Base-by-base conservation (phyloP, 1,140 invertebrate species). In the Magallana gigas region DNA sequence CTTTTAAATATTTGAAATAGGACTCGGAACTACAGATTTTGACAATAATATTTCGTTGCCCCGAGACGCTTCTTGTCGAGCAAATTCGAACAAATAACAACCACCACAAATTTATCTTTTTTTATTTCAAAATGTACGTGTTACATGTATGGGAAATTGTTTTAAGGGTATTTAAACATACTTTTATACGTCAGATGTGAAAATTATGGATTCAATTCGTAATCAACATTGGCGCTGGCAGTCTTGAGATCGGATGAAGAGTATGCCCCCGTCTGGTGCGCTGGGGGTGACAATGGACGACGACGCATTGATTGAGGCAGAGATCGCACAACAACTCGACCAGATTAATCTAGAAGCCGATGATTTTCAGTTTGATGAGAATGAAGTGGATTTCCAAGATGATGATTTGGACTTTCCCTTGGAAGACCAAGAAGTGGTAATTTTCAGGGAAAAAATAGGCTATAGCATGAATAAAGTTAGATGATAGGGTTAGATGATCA, bases 251-350 rank as follows among this genome's bases (percentile, higher is more conserved):
- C 18, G 23, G 68, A 76, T 76, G 68, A 76, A 83, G 81, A 91
- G 36, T 68, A 91, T 91, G 91, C 88, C 91, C 81, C 91, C 91
- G 16, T 88, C 91, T 62, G 91, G 91, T 64, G 85, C 89, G 83
- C 83, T 88, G 23, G 87, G 87, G 29, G 84, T 86, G 16, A 87
- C 59, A n/a, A 92, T 92, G 91, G 90, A 92, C 87, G 91, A 92
- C 68, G 88, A 91, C 1, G 85, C 90, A 5, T 36, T 91, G 23
- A 90, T 92, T 29, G 91, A 91, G 83, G 88, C 89, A 23, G 91
- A 92, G 64, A 91, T 92, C 57, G 86, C 88, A 12, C 88, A 88
- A 23, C 88, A 91, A 59, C 82, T 91, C 57, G 91, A 91, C 16
- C 68, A 88, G 57, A 90, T 92, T 11, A 88, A 91, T 58, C 80